phyloP scores from a whole-genome alignment of 2,888 invertebrate genomes.

The Abrostola tripartita region DNA sequence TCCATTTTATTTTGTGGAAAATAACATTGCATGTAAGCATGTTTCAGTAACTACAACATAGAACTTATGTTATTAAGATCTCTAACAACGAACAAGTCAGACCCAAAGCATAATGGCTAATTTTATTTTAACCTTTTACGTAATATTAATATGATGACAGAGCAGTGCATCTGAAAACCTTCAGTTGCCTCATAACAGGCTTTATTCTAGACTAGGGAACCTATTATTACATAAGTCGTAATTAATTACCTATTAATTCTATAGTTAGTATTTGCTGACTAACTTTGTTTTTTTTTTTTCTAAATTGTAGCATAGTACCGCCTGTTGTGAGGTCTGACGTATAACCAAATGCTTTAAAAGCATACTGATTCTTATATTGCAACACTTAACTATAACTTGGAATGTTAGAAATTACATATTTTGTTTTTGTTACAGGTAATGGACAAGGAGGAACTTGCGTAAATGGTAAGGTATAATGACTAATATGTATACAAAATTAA shows the following conservation, averaged over 20 bases:
- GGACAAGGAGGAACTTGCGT: neutral
- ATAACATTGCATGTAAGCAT: no score
- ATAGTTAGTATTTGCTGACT: slow-evolving; percentile 24
- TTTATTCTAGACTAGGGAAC: slow-evolving; percentile 67
- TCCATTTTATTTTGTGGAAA: no score
- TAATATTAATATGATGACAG: slow-evolving; percentile 73
- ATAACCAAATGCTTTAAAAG: slow-evolving; percentile 63
- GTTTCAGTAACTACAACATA: no score
- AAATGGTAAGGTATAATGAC: neutral
- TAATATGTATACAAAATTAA: no score
- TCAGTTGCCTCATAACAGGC: slow-evolving; percentile 75
- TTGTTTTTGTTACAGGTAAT: neutral
- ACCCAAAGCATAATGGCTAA: neutral
- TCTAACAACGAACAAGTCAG: neutral
- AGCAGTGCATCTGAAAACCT: slow-evolving; percentile 86
- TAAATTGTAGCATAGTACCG: slow-evolving; percentile 76
- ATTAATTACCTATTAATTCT: neutral
- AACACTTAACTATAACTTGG: no score
- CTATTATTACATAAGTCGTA: slow-evolving; percentile 41
- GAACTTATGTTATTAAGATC: no score
- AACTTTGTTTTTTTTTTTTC: slow-evolving; percentile 55
- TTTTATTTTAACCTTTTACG: no score
- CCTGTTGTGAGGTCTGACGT: slow-evolving; percentile 81
- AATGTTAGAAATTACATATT: neutral
- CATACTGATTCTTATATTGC: slow-evolving; percentile 65